Base-by-base conservation (phyloP, 2,113 vertebrate genomes). In the Nothocercus julius region DNA sequence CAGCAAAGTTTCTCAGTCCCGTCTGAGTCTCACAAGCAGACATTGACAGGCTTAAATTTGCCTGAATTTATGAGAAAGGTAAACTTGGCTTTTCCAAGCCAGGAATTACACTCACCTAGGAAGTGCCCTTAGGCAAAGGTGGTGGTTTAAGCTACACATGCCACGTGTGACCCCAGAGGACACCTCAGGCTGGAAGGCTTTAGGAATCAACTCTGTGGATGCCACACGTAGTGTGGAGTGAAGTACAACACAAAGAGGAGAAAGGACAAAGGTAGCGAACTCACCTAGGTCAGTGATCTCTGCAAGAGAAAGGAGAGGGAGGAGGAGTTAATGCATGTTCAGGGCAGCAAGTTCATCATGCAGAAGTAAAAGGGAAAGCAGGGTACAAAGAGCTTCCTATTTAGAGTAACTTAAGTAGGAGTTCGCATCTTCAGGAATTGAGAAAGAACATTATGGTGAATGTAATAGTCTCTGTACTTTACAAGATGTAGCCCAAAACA, bases 261-360 rank as follows among this genome's bases (percentile, higher is more conserved):
- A 78, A 62, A 81, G 93, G 59, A 91, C 40, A 17, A 88, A 54
- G 83, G 36, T n/a, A 21, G 36, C 95, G 80, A 89, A 98, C 98
- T 98, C 97, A 98, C 98, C 98, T 96, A 98, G 47, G 87, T 98
- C 98, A 97, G 97, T 97, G 96, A 98, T 89, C 92, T 98, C 98
- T 98, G 98, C 79, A 98, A 98, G 97, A 96, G 96, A 98, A 98
- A 97, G 96, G 77, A 97, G 90, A 92, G 92, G 96, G 96, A 96
- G 87, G 96, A 93, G 96, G 95, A 95, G 81, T 96, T 93, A 98
- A 49, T 68, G 42, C 79, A 92, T 30, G 1, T 88, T 87, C 87
- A 93, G 63, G 85, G 92, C 66, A 95, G 92, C 34, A 89, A 66
- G 91, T 70, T 54, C 94, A 89, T 51, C 75, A 27, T 34, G 86